Evolutionary conservation across 1,140 invertebrate genomes (phyloP).

Genomic region (Branchinecta lynchi): DNA sequence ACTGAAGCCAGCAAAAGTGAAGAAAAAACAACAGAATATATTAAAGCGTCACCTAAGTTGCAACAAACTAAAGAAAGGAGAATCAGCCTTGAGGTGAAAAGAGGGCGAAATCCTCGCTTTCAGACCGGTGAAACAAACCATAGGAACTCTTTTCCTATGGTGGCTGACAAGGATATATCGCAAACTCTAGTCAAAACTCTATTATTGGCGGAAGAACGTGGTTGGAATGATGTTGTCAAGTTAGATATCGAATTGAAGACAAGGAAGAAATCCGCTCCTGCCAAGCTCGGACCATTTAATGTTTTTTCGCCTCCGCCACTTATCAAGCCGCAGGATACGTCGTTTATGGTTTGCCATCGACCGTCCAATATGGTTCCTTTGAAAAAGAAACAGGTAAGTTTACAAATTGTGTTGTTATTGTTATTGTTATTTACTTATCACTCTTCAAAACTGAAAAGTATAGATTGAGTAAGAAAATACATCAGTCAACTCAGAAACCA

Average conservation of each 20-base stretch:
- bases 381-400: neutral
- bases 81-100: neutral
- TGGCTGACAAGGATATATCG: neutral
- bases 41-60: neutral
- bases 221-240: neutral
- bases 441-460: too few relatives aligned
- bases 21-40: too few relatives aligned
- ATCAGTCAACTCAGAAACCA: too few relatives aligned
- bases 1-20: too few relatives aligned
- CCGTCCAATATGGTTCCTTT: neutral
- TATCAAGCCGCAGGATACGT: neutral
- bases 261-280: neutral
- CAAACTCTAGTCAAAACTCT: neutral
- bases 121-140: too few relatives aligned
- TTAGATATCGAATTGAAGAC: neutral
- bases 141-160: too few relatives aligned
- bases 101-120: too few relatives aligned
- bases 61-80: neutral
- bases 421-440: too few relatives aligned
- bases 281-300: neutral
- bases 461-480: too few relatives aligned
- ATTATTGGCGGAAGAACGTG: neutral
- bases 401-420: neutral
- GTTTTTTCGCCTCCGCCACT: neutral
- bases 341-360: conserved; percentile 3